phyloP scores from a whole-genome alignment of 2,797 vertebrate species.

The Eleutherodactylus coqui region DNA sequence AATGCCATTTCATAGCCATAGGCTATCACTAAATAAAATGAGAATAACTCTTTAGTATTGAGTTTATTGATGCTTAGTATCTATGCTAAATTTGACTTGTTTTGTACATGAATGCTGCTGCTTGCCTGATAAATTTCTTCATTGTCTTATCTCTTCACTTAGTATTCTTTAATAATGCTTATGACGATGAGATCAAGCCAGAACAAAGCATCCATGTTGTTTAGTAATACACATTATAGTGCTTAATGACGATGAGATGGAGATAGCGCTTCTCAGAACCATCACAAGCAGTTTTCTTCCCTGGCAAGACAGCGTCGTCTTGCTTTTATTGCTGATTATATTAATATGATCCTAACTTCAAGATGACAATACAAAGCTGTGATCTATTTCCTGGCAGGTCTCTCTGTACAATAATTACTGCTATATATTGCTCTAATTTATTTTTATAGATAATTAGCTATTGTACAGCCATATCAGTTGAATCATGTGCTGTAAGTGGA shows the following conservation, averaged over 20 bases:
- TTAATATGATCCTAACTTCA: conserved; percentile 34
- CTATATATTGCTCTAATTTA: conserved; percentile 42
- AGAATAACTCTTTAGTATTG: neutral
- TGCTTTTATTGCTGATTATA: conserved; percentile 44
- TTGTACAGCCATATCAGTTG: conserved; percentile 38
- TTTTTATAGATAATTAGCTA: conserved; percentile 50
- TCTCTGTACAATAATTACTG: conserved; percentile 38
- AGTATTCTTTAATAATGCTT: neutral
- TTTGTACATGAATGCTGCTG: no score
- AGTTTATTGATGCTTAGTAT: neutral
- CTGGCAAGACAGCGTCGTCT: conserved; percentile 28
- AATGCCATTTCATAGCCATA: no score
- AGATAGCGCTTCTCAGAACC: conserved; percentile 18
- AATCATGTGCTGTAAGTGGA: conserved; percentile 26
- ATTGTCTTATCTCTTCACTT: neutral
- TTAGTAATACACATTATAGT: conserved; percentile 21
- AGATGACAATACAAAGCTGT: conserved; percentile 15
- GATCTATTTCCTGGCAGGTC: conserved; percentile 28
- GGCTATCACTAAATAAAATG: no score
- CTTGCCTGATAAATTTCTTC: neutral
- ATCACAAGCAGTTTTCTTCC: conserved; percentile 36
- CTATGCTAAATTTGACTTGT: neutral
- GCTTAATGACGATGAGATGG: conserved; percentile 28
- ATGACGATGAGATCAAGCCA: neutral
- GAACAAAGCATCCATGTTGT: neutral